Evolutionary conservation across 2,797 vertebrate species (phyloP).

Genomic region (Iguana delicatissima): DNA sequence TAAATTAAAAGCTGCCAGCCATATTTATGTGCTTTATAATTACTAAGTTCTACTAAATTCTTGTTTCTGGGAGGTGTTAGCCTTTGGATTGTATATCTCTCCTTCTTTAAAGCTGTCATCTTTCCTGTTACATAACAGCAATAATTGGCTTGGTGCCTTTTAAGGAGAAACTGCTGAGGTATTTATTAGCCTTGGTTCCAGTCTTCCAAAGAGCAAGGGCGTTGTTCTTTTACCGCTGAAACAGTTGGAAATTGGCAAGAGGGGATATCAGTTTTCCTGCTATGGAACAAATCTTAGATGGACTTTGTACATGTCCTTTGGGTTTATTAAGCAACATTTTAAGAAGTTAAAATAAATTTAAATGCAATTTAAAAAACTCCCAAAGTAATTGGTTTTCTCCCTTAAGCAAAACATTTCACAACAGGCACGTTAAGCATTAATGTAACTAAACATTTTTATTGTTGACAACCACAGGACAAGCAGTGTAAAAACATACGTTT

Average conservation of each 20-base stretch:
- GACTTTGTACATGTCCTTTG: slow-evolving; percentile 44
- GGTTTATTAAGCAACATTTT: slow-evolving; percentile 58
- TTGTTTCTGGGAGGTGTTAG: slow-evolving; percentile 20
- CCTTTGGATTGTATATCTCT: slow-evolving; percentile 36
- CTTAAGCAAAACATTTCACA: slow-evolving; percentile 44
- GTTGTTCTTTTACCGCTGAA: slow-evolving; percentile 49
- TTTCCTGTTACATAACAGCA: slow-evolving; percentile 55
- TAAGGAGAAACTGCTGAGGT: slow-evolving; percentile 53
- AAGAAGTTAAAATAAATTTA: slow-evolving; percentile 59
- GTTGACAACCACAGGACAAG: slow-evolving; percentile 37
- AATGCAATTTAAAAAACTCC: slow-evolving; percentile 46
- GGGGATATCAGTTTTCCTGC: neutral
- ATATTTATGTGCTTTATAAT: slow-evolving; percentile 25
- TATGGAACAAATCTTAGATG: neutral
- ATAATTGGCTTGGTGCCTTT: slow-evolving; percentile 45
- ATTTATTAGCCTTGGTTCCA: slow-evolving; percentile 54
- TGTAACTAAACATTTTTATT: slow-evolving; percentile 23
- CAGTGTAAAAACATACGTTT: slow-evolving; percentile 6
- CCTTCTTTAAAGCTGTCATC: slow-evolving; percentile 36
- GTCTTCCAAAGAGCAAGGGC: slow-evolving; percentile 8
- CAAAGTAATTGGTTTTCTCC: slow-evolving; percentile 59
- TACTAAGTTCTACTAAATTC: neutral
- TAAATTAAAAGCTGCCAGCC: neutral
- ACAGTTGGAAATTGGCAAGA: slow-evolving; percentile 22
- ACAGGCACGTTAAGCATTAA: slow-evolving; percentile 28